Conservation (phyloP, 2,888 invertebrate genomes). For the Chalcis sispes region DNA sequence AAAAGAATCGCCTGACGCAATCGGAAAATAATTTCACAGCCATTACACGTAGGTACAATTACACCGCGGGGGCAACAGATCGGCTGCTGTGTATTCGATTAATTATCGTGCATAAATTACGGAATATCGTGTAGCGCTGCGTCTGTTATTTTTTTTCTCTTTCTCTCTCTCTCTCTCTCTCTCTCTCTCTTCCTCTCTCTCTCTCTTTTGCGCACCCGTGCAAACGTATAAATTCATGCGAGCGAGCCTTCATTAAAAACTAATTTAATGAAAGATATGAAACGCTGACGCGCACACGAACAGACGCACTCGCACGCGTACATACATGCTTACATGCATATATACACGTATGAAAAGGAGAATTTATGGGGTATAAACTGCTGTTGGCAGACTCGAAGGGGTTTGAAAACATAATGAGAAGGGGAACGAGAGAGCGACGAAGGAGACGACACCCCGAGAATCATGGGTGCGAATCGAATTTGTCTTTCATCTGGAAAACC, state of each 20-base stretch:
- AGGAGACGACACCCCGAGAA: conserved; percentile 3
- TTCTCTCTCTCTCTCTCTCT: too few species aligned
- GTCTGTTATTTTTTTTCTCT: conserved; percentile 3
- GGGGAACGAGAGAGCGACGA: neutral
- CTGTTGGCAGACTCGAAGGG: conserved; percentile 31
- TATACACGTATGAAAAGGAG: conserved; percentile 50
- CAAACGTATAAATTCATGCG: too few species aligned
- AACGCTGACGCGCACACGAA: conserved; percentile 13
- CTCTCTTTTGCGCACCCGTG: too few species aligned
- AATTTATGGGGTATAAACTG: conserved; percentile 54
- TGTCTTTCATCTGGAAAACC: conserved; percentile 57
- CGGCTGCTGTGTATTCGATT: conserved; percentile 38
- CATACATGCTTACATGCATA: too few species aligned
- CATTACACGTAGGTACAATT: conserved; percentile 12
- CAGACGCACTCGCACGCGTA: too few species aligned
- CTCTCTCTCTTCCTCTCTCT: too few species aligned
- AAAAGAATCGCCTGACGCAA: neutral
- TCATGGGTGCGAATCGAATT: conserved; percentile 56
- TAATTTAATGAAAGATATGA: conserved; percentile 56
- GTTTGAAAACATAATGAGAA: conserved; percentile 52
- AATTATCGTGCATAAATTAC: conserved; percentile 52
- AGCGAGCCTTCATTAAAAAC: conserved; percentile 51
- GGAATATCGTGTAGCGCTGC: conserved; percentile 26
- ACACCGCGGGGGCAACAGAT: conserved; percentile 36
- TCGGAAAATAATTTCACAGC: conserved; percentile 42